Percentiles rank a stretch among this genome's conserved stretches.
Conservation (phyloP, 2,888 invertebrate species). For the Oscheius sp. region DNA sequence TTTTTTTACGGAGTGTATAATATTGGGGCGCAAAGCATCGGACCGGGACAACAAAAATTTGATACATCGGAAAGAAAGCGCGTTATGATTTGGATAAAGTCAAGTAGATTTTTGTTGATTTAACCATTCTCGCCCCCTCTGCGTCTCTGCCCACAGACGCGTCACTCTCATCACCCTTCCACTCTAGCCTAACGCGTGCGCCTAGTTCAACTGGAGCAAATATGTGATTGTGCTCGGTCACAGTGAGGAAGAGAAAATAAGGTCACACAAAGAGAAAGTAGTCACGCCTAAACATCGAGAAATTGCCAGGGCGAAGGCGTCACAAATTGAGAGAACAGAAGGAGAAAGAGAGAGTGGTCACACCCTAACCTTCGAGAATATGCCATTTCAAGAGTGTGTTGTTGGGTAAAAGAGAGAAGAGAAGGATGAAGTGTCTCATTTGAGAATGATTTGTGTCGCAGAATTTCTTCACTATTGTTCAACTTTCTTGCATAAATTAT, state of each 20-base stretch:
- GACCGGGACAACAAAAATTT: too few species aligned
- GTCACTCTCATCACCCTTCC: conserved; percentile 25
- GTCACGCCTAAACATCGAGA: too few species aligned
- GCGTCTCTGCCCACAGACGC: conserved; percentile 19
- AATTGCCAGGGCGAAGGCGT: conserved; percentile 33
- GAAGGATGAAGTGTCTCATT: conserved; percentile 9
- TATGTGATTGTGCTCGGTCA: conserved; percentile 29
- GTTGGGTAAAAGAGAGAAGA: not conserved
- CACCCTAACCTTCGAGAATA: conserved; percentile 27
- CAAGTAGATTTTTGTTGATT: too few species aligned
- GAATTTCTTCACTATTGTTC: conserved; percentile 16
- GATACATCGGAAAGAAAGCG: too few species aligned
- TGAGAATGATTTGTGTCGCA: conserved; percentile 15
- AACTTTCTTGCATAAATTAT: conserved; percentile 27
- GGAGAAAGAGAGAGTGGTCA: conserved; percentile 38
- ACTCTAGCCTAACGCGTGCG: conserved; percentile 29
- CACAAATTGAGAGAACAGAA: conserved; percentile 41
- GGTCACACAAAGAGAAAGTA: conserved; percentile 34
- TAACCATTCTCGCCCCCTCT: conserved; percentile 2
- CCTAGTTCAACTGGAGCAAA: conserved; percentile 7
- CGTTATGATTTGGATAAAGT: too few species aligned
- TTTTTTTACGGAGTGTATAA: too few species aligned
- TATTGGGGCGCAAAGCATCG: too few species aligned
- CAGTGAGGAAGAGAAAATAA: conserved; percentile 33
- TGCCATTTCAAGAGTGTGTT: too few species aligned